phyloP scores from a whole-genome alignment of 1,140 invertebrate species.

The Drosophila asahinai region DNA sequence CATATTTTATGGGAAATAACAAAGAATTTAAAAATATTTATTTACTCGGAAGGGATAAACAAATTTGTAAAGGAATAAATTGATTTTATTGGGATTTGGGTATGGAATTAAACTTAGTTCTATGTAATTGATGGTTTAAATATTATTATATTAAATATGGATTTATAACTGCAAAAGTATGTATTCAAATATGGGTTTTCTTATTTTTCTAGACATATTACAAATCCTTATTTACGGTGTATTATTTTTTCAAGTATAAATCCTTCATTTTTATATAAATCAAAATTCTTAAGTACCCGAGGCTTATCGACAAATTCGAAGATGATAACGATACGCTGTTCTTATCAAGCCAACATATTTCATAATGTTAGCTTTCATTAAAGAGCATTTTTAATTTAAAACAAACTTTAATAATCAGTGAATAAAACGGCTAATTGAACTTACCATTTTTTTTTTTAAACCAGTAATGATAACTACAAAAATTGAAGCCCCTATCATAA shows the following conservation, averaged over 20 bases:
- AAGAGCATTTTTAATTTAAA: background rate
- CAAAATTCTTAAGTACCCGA: background rate
- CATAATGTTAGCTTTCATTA: background rate
- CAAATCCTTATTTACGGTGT: background rate
- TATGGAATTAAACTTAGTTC: background rate
- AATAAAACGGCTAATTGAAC: no score
- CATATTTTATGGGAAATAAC: slow-evolving; percentile 10
- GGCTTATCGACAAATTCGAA: background rate
- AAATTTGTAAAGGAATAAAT: background rate
- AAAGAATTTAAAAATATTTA: slow-evolving; percentile 19
- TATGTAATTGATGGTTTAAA: background rate
- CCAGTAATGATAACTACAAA: no score
- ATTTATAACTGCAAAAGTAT: no score
- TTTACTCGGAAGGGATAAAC: background rate
- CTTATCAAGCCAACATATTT: background rate
- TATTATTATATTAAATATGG: no score
- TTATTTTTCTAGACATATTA: no score
- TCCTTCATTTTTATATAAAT: background rate
- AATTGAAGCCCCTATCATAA: no score
- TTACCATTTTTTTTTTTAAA: no score
- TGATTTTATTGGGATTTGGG: background rate
- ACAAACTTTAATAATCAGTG: background rate
- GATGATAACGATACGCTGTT: background rate
- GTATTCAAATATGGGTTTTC: no score
- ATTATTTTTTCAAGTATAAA: background rate